These are phyloP conservation scores for Paracanthobrama guichenoti DNA, from an alignment of 2,113 vertebrate species.

Conservation along the genomic window DNA sequence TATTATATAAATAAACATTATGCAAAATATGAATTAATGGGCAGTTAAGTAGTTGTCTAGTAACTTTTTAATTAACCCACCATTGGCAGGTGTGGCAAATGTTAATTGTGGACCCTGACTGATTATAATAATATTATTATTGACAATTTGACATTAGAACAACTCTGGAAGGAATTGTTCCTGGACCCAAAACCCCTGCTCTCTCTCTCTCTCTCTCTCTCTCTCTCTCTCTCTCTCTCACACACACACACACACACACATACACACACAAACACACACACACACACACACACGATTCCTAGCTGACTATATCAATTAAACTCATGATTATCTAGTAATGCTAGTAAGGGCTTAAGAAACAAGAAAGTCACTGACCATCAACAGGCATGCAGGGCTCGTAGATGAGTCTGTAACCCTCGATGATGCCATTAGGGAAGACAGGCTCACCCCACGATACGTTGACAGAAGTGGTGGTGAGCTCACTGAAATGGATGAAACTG, in stretches of 20 bases:
- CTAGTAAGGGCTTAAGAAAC: background rate
- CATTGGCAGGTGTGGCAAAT: background rate
- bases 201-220: too few relatives aligned
- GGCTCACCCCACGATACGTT: conserved; percentile 97
- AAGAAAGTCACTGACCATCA: conserved; percentile 47
- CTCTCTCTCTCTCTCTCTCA: too few relatives aligned
- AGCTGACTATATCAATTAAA: background rate
- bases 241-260: background rate
- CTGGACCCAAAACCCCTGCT: background rate
- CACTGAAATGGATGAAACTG: conserved; percentile 89
- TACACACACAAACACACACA: background rate
- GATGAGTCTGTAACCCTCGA: conserved; percentile 90
- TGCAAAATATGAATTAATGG: background rate
- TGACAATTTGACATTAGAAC: background rate
- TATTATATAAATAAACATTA: background rate
- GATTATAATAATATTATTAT: background rate
- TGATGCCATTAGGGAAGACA: conserved; percentile 86
- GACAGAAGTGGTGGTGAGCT: conserved; percentile 95
- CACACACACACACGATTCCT: background rate
- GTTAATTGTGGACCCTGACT: background rate
- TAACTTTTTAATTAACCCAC: background rate
- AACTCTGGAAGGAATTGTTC: background rate
- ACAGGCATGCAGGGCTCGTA: conserved; percentile 89
- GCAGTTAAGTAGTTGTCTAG: background rate
- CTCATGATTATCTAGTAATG: background rate